These are phyloP conservation scores for Antrozous pallidus DNA, from an alignment of 2,797 vertebrate genomes.

Conservation along the genomic window DNA sequence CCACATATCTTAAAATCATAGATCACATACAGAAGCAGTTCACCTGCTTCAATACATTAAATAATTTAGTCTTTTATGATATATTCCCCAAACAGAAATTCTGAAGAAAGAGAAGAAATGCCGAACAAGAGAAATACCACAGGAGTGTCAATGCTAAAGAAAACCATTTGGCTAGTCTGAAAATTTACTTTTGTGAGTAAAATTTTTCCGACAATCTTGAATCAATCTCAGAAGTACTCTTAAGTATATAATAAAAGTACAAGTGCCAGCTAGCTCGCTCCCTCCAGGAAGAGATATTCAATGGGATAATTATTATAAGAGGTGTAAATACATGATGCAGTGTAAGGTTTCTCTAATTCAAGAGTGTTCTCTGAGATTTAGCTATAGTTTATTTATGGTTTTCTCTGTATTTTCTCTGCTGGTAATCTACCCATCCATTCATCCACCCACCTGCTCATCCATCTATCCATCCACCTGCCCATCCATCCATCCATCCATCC, in stretches of 20 bases:
- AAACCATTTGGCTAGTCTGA: slow-evolving; percentile 61
- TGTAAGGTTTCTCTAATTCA: not conserved
- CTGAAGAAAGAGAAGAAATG: not conserved
- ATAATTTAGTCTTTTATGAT: not conserved
- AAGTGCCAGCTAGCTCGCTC: not conserved
- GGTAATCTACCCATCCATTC: not conserved
- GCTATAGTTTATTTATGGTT: not conserved
- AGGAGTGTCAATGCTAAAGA: slow-evolving; percentile 35
- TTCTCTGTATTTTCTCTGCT: not conserved
- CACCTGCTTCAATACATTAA: not conserved
- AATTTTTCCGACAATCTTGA: slow-evolving; percentile 54
- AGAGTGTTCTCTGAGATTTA: not conserved
- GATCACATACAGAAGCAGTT: not conserved
- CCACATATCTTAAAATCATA: too few relatives aligned
- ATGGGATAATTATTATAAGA: not conserved
- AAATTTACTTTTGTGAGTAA: slow-evolving; percentile 60
- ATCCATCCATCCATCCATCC: not conserved
- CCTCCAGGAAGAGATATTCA: not conserved
- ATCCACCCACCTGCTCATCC: not conserved
- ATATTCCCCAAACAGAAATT: slow-evolving; percentile 42
- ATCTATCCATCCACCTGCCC: not conserved
- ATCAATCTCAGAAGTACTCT: not conserved
- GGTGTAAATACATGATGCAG: not conserved
- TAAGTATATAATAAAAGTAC: not conserved
- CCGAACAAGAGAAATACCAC: slow-evolving; percentile 38